Conservation (phyloP, 2,113 vertebrate genomes). For the Carassius gibelio region DNA sequence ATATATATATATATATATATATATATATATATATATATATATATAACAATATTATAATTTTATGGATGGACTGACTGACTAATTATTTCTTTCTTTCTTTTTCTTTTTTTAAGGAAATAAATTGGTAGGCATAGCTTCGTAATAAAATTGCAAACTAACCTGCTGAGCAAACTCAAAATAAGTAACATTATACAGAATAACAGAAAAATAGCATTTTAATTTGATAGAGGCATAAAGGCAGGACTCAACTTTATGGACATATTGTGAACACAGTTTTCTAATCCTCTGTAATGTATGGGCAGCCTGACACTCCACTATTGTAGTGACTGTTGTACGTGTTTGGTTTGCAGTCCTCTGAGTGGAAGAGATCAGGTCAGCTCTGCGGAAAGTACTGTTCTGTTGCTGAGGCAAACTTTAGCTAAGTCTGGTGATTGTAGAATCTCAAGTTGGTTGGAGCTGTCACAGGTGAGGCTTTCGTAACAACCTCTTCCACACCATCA, state of each 20-base stretch:
- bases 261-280: constrained; percentile 7
- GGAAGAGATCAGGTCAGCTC: constrained; percentile 1
- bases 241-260: constrained; percentile 58
- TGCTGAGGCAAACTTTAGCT: constrained; percentile 44
- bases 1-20: too few species aligned
- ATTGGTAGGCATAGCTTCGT: neutral
- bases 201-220: neutral
- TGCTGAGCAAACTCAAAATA: neutral
- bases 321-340: neutral
- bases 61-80: too few species aligned
- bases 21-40: too few species aligned
- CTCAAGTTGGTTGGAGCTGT: too few species aligned
- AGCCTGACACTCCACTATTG: constrained; percentile 24
- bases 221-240: constrained; percentile 58
- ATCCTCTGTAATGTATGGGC: constrained; percentile 39
- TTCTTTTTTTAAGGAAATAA: neutral
- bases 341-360: constrained; percentile 8
- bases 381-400: constrained; percentile 41
- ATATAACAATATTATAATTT: too few species aligned
- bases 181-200: neutral
- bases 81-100: too few species aligned
- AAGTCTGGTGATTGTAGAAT: constrained; percentile 38
- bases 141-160: neutral
- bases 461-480: too few species aligned
- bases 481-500: too few species aligned